These are phyloP conservation scores for Drosophila kambysellisi DNA, from an alignment of 2,888 invertebrate genomes.

Conservation along the genomic window DNA sequence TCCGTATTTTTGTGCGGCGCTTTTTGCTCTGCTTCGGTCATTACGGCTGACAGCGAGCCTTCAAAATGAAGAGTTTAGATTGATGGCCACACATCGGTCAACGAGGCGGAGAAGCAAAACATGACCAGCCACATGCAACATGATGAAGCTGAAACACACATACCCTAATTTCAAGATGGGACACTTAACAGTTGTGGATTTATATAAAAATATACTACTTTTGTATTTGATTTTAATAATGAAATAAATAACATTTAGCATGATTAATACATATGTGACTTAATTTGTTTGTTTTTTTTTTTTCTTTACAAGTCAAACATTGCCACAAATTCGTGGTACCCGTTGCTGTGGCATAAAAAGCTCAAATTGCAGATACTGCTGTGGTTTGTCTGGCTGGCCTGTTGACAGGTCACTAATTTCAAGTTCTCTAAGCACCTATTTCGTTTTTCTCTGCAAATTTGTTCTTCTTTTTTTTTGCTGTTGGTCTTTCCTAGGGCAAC, in stretches of 20 bases:
- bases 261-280: background rate
- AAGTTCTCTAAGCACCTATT: slow-evolving; percentile 60
- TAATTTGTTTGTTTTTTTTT: background rate
- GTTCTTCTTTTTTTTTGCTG: slow-evolving; percentile 9
- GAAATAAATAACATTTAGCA: background rate
- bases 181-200: background rate
- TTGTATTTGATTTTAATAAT: background rate
- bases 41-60: slow-evolving; percentile 78
- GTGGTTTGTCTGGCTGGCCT: slow-evolving; percentile 44
- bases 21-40: slow-evolving; percentile 74
- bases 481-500: slow-evolving; percentile 8
- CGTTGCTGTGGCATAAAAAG: background rate
- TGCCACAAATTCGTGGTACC: background rate
- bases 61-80: slow-evolving; percentile 81
- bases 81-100: slow-evolving; percentile 79
- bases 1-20: slow-evolving; percentile 31
- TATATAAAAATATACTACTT: background rate
- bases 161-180: slow-evolving; percentile 22
- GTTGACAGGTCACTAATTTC: slow-evolving; percentile 80
- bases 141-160: slow-evolving; percentile 3
- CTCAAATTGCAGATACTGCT: slow-evolving; percentile 19
- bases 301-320: background rate
- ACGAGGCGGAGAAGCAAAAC: slow-evolving; percentile 32
- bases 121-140: background rate
- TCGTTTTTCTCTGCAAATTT: slow-evolving; percentile 47